A percentile compares a stretch with the other conserved stretches of the same genome.
phyloP scores from a whole-genome alignment of 2,888 invertebrate genomes.

The Stenodema calcarata region DNA sequence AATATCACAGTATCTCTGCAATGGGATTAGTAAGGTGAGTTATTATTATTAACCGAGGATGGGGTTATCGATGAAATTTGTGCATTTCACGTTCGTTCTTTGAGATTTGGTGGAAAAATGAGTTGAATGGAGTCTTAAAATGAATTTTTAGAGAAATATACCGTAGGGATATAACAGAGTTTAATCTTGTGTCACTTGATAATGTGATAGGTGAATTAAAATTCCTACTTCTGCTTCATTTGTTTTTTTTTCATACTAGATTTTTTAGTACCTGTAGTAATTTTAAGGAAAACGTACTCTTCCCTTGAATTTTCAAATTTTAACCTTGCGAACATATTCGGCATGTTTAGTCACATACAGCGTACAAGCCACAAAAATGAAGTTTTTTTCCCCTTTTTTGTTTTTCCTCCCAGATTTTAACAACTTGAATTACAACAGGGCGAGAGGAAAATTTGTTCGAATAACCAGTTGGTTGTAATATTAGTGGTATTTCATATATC shows the following conservation, averaged over 20 bases:
- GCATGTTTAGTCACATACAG: too few relatives aligned
- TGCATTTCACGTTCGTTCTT: slow-evolving; percentile 1
- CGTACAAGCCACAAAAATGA: neutral
- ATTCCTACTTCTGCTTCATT: neutral
- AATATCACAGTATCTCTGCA: slow-evolving; percentile 34
- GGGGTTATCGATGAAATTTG: neutral
- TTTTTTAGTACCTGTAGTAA: neutral
- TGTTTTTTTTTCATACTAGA: neutral
- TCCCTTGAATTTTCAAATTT: neutral
- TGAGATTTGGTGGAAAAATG: neutral
- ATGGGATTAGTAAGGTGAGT: slow-evolving; percentile 32
- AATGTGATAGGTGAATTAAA: neutral
- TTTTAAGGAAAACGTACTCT: neutral
- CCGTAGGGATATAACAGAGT: neutral
- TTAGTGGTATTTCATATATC: neutral
- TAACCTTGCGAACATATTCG: neutral
- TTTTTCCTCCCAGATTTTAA: neutral
- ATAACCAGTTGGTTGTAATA: neutral
- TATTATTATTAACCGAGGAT: neutral
- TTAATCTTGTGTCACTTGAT: neutral
- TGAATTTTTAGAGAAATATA: neutral
- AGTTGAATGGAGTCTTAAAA: neutral
- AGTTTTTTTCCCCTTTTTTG: neutral
- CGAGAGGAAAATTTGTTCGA: neutral
- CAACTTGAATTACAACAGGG: neutral